These are phyloP conservation scores for Lasioglossum lativentre DNA, from an alignment of 2,888 invertebrate species.

Conservation along the genomic window DNA sequence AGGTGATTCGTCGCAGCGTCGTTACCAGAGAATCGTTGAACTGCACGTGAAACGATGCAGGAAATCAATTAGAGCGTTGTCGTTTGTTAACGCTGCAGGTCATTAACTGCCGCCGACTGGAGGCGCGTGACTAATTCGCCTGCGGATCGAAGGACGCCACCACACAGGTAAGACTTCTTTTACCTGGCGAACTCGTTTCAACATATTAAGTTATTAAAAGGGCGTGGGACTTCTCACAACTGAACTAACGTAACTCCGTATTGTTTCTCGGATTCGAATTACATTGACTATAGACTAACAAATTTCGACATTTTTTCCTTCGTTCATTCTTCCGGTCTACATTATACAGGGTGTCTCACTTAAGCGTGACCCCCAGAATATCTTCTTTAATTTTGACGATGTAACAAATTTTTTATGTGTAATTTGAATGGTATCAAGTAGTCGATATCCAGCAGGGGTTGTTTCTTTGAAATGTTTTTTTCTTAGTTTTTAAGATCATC, in stretches of 20 bases:
- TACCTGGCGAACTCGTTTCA: neutral
- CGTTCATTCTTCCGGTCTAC: neutral
- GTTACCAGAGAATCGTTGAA: conserved; percentile 31
- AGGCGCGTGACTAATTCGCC: conserved; percentile 50
- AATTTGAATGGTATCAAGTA: too few relatives aligned
- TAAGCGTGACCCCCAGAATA: too few relatives aligned
- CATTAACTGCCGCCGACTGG: conserved; percentile 71
- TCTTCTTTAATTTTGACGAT: too few relatives aligned
- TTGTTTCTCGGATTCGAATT: neutral
- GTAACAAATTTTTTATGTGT: too few relatives aligned
- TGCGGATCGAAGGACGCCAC: conserved; percentile 7
- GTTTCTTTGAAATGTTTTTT: too few relatives aligned
- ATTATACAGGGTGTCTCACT: neutral
- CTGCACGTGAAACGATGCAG: conserved; percentile 57
- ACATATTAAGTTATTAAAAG: conserved; percentile 33
- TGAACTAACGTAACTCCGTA: neutral
- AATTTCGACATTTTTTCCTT: neutral
- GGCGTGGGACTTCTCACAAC: neutral
- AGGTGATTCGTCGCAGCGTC: conserved; percentile 25
- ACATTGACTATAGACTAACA: neutral
- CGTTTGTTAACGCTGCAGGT: conserved; percentile 76
- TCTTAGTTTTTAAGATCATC: too few relatives aligned
- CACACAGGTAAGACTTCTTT: conserved; percentile 20
- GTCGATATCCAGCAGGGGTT: too few relatives aligned
- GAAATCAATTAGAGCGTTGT: conserved; percentile 77